phyloP scores from a whole-genome alignment of 92 coral and sea anemone genomes.

The Virgularia gustaviana region DNA sequence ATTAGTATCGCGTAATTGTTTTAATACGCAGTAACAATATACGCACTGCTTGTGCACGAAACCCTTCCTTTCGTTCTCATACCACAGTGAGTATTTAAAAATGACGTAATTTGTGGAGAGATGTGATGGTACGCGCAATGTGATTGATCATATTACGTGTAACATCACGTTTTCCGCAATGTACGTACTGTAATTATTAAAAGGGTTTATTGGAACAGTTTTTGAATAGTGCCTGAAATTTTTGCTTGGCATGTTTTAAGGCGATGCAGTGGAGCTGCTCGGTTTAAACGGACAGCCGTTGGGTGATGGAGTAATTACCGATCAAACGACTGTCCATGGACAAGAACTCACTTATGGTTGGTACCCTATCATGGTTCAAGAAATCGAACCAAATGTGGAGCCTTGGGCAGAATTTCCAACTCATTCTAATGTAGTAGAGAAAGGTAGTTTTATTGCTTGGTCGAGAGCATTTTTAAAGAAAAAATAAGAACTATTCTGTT shows the following conservation, averaged over 20 bases:
- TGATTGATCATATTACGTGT: too few species aligned
- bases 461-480: background rate
- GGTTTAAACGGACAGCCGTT: background rate
- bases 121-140: too few species aligned
- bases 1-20: too few species aligned
- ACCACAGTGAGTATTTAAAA: too few species aligned
- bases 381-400: slow-evolving; percentile 4
- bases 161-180: too few species aligned
- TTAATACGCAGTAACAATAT: too few species aligned
- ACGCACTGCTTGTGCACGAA: too few species aligned
- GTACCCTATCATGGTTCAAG: slow-evolving; percentile 29
- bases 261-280: background rate
- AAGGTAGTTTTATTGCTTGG: slow-evolving; percentile 33
- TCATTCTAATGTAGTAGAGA: slow-evolving; percentile 27
- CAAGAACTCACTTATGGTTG: slow-evolving; percentile 14
- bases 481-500: too few species aligned
- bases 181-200: too few species aligned
- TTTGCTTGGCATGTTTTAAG: background rate
- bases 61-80: too few species aligned
- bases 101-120: too few species aligned
- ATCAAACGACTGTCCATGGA: background rate
- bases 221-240: background rate
- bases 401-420: slow-evolving; percentile 40
- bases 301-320: slow-evolving; percentile 10
- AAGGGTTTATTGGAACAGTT: too few species aligned